Percentiles rank a stretch among this genome's conserved stretches.
Evolutionary conservation across 2,113 vertebrate species (phyloP).

Genomic region (Scomber scombrus): DNA sequence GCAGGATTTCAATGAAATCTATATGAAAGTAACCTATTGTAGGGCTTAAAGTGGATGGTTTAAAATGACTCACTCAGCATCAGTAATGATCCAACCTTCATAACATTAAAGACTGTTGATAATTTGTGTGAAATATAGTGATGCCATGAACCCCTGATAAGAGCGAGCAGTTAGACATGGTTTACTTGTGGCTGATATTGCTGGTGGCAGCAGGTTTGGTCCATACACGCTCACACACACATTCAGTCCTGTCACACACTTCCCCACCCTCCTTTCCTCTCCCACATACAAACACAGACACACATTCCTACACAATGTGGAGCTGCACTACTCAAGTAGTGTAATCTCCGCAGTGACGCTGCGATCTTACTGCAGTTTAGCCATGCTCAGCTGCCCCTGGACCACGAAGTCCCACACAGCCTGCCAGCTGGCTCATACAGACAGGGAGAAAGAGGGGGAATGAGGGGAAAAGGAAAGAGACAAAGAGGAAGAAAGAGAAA

Average conservation of each 20-base stretch:
- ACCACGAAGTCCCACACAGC: conserved; percentile 65
- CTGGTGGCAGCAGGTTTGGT: conserved; percentile 58
- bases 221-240: conserved; percentile 19
- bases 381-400: conserved; percentile 77
- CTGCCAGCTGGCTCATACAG: conserved; percentile 69
- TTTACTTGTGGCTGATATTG: conserved; percentile 49
- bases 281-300: conserved; percentile 20
- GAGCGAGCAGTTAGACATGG: conserved; percentile 28
- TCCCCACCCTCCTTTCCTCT: not conserved
- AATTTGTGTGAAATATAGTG: conserved; percentile 51
- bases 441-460: conserved; percentile 26
- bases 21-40: conserved; percentile 53
- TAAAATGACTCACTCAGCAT: conserved; percentile 64
- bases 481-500: conserved; percentile 29
- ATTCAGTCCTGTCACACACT: conserved; percentile 34
- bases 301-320: conserved; percentile 54
- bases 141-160: conserved; percentile 55
- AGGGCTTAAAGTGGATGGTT: conserved; percentile 33
- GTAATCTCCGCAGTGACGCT: conserved; percentile 79
- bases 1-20: conserved; percentile 58
- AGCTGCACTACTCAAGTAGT: conserved; percentile 63
- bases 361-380: conserved; percentile 82
- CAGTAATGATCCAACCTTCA: conserved; percentile 54
- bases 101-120: conserved; percentile 56
- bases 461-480: conserved; percentile 27